A percentile compares a stretch with the other conserved stretches of the same genome.
phyloP scores from a whole-genome alignment of 2,113 vertebrate genomes.

The Chamaetylas fuelleborni region DNA sequence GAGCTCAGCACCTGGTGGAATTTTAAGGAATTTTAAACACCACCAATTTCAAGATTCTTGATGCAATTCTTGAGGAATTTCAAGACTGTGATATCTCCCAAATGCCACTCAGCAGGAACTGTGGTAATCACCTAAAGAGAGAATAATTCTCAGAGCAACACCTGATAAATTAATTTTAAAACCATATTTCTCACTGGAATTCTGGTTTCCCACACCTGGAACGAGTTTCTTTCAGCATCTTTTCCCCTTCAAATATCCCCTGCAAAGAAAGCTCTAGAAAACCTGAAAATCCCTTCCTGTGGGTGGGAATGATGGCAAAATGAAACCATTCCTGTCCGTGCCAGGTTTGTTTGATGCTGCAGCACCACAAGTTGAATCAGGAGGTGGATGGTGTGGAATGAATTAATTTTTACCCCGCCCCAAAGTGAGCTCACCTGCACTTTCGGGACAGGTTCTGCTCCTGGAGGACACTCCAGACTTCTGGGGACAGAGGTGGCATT shows the following conservation, averaged over 20 bases:
- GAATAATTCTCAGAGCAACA: background rate
- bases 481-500: background rate
- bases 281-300: background rate
- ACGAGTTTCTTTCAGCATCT: background rate
- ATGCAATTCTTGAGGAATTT: background rate
- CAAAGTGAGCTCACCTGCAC: conserved; percentile 60
- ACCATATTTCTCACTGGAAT: background rate
- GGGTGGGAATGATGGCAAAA: background rate
- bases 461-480: background rate
- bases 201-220: background rate
- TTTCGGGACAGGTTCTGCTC: conserved; percentile 4
- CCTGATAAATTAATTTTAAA: background rate
- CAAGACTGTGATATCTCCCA: background rate
- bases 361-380: background rate
- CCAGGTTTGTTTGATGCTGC: background rate
- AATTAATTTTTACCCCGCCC: background rate
- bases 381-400: background rate
- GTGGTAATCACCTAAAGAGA: background rate
- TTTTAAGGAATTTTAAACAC: background rate
- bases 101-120: background rate
- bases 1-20: background rate
- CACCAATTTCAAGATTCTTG: background rate
- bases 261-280: background rate
- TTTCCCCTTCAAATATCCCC: background rate
- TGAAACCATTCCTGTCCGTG: background rate